Base-by-base conservation (phyloP, 2,797 vertebrate genomes). In the Nannoperca obscura region DNA sequence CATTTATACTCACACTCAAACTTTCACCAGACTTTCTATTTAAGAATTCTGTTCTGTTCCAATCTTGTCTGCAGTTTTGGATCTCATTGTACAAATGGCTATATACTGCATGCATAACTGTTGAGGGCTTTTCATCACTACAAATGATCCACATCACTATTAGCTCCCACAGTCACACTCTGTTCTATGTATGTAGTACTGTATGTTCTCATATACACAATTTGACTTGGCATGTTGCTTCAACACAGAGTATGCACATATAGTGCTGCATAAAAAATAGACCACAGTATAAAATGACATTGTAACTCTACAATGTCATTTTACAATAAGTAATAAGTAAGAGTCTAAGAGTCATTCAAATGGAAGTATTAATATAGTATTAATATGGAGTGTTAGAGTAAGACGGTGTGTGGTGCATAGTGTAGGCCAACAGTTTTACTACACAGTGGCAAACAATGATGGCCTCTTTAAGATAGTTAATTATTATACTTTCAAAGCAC, bases 51-150 rank as follows among this genome's bases (percentile, higher is more conserved):
- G 49, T n/a, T 76, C 44, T 47, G 72, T 24, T 58, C 50, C 76
- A 63, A 32, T 65, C 55, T 57, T 42, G 63, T 76, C 82, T 74
- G 69, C 58, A 76, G 69, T 65, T 65, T 54, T 72, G 71, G 70
- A 63, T 6, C 32, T 54, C 47, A 24, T 30, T 59, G 44, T 54
- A 30, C 54, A 46, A 47, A 67, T 15, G 30, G 30, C 53, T 30
- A 7, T 47, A 32, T 62, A 70, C 64, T 46, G 22, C 27, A 9
- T 20, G 34, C n/a, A 38, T 82, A 68, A 64, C 30, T 53, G 36
- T 19, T 46, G 53, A 63, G 17, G 34, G 46, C n/a, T n/a, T 40
- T 44, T 36, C 40, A 42, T 59, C 53, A 36, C 59, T 42, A 10
- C 24, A 27, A 32, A 59, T 47, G 60, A 65, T 54, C 30, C 47